phyloP scores from a whole-genome alignment of 2,888 invertebrate species.

The Microctonus brassicae region DNA sequence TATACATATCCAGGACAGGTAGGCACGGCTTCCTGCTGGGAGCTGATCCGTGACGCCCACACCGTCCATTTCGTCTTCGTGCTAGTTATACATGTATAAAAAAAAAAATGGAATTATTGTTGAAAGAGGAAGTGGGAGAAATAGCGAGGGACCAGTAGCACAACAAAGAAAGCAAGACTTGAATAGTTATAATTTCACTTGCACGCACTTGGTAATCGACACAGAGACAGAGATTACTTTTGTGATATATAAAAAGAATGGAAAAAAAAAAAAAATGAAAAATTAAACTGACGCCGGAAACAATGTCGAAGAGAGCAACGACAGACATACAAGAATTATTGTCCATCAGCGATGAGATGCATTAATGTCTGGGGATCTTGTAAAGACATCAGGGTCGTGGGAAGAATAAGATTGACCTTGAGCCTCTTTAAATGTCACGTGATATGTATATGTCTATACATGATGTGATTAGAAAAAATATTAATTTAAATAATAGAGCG shows the following conservation, averaged over 20 bases:
- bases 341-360: conserved; percentile 5
- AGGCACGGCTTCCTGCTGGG: conserved; percentile 62
- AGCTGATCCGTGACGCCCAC: conserved; percentile 64
- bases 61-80: conserved; percentile 49
- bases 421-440: conserved; percentile 16
- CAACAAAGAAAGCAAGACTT: conserved; percentile 16
- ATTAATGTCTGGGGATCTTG: background rate
- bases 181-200: conserved; percentile 23
- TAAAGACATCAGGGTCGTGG: conserved; percentile 50
- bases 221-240: background rate
- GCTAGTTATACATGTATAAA: conserved; percentile 21
- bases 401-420: conserved; percentile 51
- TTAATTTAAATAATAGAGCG: no score
- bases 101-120: background rate
- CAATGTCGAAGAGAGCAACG: background rate
- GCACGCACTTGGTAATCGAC: background rate
- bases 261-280: background rate
- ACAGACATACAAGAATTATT: background rate
- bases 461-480: background rate
- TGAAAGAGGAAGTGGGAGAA: background rate
- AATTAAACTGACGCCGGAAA: background rate
- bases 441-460: background rate
- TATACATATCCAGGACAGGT: conserved; percentile 49
- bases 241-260: background rate
- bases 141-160: conserved; percentile 4